Evolutionary conservation across 1,140 invertebrate species (phyloP).

Genomic region (Elymnias hypermnestra): DNA sequence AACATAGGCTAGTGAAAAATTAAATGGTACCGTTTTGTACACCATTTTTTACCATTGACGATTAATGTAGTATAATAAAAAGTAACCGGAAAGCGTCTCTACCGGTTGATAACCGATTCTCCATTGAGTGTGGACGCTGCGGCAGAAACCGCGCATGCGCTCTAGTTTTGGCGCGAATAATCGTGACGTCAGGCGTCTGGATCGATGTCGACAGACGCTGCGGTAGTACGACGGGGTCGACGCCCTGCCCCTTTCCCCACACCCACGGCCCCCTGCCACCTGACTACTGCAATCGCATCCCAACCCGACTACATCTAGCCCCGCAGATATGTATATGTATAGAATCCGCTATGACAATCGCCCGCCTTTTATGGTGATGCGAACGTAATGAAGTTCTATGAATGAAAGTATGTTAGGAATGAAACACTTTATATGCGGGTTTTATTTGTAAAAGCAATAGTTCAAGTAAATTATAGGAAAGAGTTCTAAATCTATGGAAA

Average conservation of each 20-base stretch:
- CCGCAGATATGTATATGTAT: slow-evolving; percentile 37
- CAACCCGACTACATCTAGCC: slow-evolving; percentile 48
- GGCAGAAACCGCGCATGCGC: slow-evolving; percentile 65
- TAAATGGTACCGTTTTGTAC: too few species aligned
- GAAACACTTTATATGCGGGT: slow-evolving; percentile 42
- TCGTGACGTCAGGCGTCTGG: slow-evolving; percentile 72
- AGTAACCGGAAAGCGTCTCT: slow-evolving; percentile 52
- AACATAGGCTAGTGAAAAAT: too few species aligned
- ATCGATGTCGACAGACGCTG: slow-evolving; percentile 74
- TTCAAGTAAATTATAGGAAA: slow-evolving; percentile 3
- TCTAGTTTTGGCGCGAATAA: slow-evolving; percentile 71
- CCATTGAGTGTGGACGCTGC: slow-evolving; percentile 71
- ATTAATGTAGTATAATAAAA: slow-evolving; percentile 10
- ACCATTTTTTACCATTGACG: too few species aligned
- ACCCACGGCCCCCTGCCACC: slow-evolving; percentile 50
- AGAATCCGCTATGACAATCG: slow-evolving; percentile 50
- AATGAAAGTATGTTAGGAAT: slow-evolving; percentile 57
- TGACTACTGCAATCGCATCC: slow-evolving; percentile 70
- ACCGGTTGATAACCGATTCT: slow-evolving; percentile 52
- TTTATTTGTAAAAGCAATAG: slow-evolving; percentile 29
- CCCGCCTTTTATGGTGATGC: slow-evolving; percentile 64
- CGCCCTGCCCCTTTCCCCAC: slow-evolving; percentile 49
- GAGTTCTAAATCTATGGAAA: not conserved
- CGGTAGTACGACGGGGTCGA: slow-evolving; percentile 72
- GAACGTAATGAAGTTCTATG: slow-evolving; percentile 54